Percentiles rank a stretch among this genome's conserved stretches.
These are phyloP conservation scores for Felis chaus DNA, from an alignment of 2,113 vertebrate genomes.

Conservation along the genomic window DNA sequence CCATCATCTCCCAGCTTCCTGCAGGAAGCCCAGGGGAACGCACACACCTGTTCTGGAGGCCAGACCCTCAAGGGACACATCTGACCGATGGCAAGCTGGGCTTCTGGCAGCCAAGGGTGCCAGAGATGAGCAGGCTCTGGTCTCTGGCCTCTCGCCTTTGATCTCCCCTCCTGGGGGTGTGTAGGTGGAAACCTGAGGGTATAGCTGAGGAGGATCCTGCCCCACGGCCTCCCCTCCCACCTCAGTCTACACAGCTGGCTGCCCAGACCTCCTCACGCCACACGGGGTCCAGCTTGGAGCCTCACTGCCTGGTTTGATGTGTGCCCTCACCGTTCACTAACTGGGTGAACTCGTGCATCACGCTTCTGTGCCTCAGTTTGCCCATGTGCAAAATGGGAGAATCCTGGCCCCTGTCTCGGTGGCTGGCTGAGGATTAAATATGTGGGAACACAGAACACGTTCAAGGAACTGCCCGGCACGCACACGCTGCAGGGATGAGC, in stretches of 20 bases:
- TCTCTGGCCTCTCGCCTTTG: background rate
- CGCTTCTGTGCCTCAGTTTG: background rate
- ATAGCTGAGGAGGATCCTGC: background rate
- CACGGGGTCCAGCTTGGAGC: accelerated
- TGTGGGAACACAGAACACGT: accelerated
- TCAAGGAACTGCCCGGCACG: background rate
- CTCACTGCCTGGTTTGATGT: background rate
- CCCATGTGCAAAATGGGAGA: background rate
- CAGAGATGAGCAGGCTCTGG: background rate
- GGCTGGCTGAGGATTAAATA: background rate
- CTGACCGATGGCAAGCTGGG: background rate
- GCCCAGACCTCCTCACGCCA: no score
- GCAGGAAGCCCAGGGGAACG: background rate
- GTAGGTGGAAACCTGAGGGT: no score
- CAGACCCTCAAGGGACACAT: background rate
- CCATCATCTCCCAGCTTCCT: background rate
- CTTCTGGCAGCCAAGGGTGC: background rate
- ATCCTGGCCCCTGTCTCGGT: no score
- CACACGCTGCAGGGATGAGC: accelerated
- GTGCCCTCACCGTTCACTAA: accelerated
- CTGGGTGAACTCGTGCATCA: accelerated
- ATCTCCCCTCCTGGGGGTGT: background rate
- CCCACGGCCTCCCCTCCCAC: accelerated
- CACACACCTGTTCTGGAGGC: background rate
- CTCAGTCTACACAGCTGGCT: background rate